Base-by-base conservation (phyloP, 2,113 vertebrate genomes). In the Planiliza haematocheilus region DNA sequence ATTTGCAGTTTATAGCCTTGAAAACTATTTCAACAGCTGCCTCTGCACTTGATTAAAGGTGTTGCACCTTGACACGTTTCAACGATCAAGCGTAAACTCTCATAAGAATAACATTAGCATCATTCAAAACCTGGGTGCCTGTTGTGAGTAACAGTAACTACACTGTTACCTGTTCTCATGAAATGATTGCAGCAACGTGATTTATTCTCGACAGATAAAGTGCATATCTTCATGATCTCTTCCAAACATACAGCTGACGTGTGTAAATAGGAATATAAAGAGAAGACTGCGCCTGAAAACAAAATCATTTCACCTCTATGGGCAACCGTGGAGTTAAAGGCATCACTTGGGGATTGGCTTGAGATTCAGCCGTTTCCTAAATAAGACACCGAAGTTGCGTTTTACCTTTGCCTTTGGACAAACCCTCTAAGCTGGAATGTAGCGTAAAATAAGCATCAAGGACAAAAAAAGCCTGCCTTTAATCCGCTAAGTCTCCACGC, bases 381-480 rank as follows among this genome's bases (percentile, higher is more conserved):
- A 74, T 43, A 49, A 73, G 51, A 60, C 43, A 74, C 64, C 52
- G 52, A 66, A 64, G 24, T n/a, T 61, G 42, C 48, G 45, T 70
- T 77, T 59, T 52, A 52, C 24, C 51, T 60, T 66, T 69, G 74
- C 67, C 57, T 62, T 57, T 41, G 43, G 57, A 81, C 55, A 74
- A 76, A 63, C 38, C 36, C 41, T 76, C 39, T n/a, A 14, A 61
- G 45, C 66, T 61, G 13, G 37, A 71, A 53, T 37, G 55, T 21
- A 21, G 24, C 41, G 50, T 72, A 57, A 77, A 78, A 82, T 61
- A 78, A 88, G 81, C 66, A 80, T 72, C 68, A 78, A 84, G 70
- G 72, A 74, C 59, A 81, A 83, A 81, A 55, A 30, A 30, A 30
- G 77, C 9, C 72, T 24, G 34, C 64, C 65, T 86, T 81, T 49